Conservation (phyloP, 2,888 invertebrate species). For the Creontiades dilutus region DNA sequence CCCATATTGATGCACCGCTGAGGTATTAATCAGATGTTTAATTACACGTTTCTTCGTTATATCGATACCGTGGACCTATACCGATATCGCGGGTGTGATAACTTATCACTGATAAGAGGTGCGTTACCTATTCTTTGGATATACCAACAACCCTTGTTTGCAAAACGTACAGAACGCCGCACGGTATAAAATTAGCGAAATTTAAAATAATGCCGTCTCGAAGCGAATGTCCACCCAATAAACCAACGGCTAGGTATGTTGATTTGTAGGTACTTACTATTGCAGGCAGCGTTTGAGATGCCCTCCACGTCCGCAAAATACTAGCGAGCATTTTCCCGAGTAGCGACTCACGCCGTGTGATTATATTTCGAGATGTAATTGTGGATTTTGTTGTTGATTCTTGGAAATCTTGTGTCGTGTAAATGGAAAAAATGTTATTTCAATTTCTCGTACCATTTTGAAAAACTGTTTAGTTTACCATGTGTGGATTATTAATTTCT, state of each 20-base stretch:
- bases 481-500: background rate
- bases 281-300: background rate
- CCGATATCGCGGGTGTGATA: too few relatives aligned
- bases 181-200: too few relatives aligned
- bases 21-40: too few relatives aligned
- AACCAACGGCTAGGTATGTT: background rate
- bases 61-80: too few relatives aligned
- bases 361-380: background rate
- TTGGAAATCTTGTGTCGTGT: background rate
- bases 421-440: background rate
- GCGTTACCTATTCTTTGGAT: too few relatives aligned
- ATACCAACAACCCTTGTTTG: too few relatives aligned
- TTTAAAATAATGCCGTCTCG: too few relatives aligned
- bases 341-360: background rate
- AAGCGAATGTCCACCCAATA: too few relatives aligned
- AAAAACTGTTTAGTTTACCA: background rate
- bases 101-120: too few relatives aligned
- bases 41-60: too few relatives aligned
- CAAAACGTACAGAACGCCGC: too few relatives aligned
- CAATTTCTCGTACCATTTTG: background rate
- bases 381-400: constrained; percentile 2
- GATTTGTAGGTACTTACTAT: background rate
- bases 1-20: too few relatives aligned
- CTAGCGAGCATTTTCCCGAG: background rate
- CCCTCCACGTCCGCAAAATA: background rate